Evolutionary conservation across 2,797 vertebrate genomes (phyloP).

Genomic region (Pteropus rufus): DNA sequence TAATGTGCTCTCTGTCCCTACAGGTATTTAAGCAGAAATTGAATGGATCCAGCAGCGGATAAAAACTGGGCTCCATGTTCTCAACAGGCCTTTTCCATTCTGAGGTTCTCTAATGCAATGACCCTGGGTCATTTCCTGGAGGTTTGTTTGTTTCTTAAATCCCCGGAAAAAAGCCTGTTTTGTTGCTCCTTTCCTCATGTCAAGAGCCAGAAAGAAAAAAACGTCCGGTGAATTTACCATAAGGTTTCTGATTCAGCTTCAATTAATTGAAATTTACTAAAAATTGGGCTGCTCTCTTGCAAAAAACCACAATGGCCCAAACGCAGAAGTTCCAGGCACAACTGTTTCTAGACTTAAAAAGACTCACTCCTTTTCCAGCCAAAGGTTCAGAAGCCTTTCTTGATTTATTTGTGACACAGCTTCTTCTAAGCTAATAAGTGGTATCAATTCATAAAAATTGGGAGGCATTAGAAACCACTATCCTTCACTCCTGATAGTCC

Average conservation of each 20-base stretch:
- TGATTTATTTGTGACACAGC: neutral
- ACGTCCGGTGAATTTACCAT: conserved; percentile 22
- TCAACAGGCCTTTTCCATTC: neutral
- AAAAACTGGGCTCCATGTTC: neutral
- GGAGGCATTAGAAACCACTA: conserved; percentile 1
- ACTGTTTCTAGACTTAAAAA: conserved; percentile 32
- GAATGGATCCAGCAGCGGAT: neutral
- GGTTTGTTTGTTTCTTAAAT: conserved; percentile 60
- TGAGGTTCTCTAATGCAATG: conserved; percentile 7
- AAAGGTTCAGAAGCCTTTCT: neutral
- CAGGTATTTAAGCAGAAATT: neutral
- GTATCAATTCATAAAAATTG: conserved; percentile 11
- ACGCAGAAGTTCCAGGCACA: neutral
- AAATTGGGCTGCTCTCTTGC: neutral
- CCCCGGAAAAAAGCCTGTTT: neutral
- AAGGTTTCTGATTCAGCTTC: conserved; percentile 53
- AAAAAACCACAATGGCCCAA: conserved; percentile 30
- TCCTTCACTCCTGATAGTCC: neutral
- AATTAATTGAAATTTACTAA: conserved; percentile 50
- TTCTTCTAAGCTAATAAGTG: conserved; percentile 5
- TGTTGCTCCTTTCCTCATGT: conserved; percentile 48
- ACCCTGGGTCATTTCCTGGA: conserved; percentile 59
- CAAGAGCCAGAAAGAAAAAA: conserved; percentile 3
- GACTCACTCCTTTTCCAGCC: neutral
- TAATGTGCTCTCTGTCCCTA: neutral